These are phyloP conservation scores for Neolamprologus falcicula DNA, from an alignment of 2,113 vertebrate genomes.

Conservation along the genomic window DNA sequence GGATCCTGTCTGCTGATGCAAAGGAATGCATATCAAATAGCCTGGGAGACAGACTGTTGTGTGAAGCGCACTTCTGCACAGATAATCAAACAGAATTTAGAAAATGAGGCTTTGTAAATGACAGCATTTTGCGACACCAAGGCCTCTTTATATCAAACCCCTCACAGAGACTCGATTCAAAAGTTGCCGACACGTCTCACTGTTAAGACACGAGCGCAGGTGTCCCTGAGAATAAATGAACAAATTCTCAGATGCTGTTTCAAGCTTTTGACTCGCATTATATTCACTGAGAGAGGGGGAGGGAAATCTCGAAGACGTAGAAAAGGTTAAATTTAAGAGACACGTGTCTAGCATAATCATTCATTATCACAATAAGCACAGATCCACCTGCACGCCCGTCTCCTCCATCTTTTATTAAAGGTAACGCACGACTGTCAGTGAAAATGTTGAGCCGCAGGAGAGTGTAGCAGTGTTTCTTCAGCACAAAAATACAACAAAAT, in stretches of 20 bases:
- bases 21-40: conserved; percentile 59
- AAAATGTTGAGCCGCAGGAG: not conserved
- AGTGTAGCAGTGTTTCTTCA: not conserved
- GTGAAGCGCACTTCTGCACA: conserved; percentile 31
- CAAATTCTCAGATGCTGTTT: conserved; percentile 20
- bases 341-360: not conserved
- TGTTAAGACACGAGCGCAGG: conserved; percentile 27
- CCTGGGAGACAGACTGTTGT: conserved; percentile 24
- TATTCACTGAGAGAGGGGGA: not conserved
- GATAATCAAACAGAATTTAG: conserved; percentile 48
- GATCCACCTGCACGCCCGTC: not conserved
- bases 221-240: conserved; percentile 48
- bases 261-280: not conserved
- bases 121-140: conserved; percentile 14
- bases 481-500: not conserved
- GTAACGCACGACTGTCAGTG: not conserved
- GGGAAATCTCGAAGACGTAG: not conserved
- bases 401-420: not conserved
- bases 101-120: conserved; percentile 36
- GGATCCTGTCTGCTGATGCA: conserved; percentile 39
- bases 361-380: not conserved
- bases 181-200: conserved; percentile 16
- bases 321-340: not conserved
- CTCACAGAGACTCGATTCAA: conserved; percentile 36
- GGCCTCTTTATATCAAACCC: conserved; percentile 29